Percentiles rank a stretch among this genome's conserved stretches.
These are phyloP conservation scores for Erynnis tages DNA, from an alignment of 2,888 invertebrate genomes.

Conservation along the genomic window DNA sequence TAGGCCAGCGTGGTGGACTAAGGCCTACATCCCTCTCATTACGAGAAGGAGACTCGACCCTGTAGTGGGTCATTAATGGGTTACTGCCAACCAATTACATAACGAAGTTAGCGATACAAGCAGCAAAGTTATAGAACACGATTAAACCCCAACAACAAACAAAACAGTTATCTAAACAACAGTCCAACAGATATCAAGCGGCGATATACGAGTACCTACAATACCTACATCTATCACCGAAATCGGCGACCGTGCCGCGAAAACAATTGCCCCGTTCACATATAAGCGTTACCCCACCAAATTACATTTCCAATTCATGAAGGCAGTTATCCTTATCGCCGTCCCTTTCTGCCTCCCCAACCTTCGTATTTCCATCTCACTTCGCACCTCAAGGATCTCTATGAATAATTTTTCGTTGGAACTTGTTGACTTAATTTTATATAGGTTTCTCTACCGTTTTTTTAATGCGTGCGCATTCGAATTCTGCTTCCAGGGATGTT, in stretches of 20 bases:
- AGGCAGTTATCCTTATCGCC: constrained; percentile 56
- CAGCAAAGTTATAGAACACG: background rate
- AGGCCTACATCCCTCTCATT: too few species aligned
- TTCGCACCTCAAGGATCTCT: constrained; percentile 57
- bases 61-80: too few species aligned
- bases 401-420: constrained; percentile 74
- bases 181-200: constrained; percentile 20
- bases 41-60: too few species aligned
- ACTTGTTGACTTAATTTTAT: constrained; percentile 81
- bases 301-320: constrained; percentile 82
- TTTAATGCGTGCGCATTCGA: constrained; percentile 34
- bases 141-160: background rate
- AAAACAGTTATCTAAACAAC: constrained; percentile 17
- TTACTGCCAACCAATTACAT: too few species aligned
- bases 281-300: constrained; percentile 58
- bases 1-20: too few species aligned
- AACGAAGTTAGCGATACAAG: too few species aligned
- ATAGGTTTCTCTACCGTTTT: constrained; percentile 52
- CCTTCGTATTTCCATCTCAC: constrained; percentile 30
- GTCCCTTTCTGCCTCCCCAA: constrained; percentile 33
- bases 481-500: constrained; percentile 30
- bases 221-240: constrained; percentile 59
- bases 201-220: constrained; percentile 6
- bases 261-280: constrained; percentile 66
- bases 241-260: constrained; percentile 57